phyloP scores from a whole-genome alignment of 30 jellyfish, hydroid and myxozoan genomes.

The Phacellophora camtschatica region DNA sequence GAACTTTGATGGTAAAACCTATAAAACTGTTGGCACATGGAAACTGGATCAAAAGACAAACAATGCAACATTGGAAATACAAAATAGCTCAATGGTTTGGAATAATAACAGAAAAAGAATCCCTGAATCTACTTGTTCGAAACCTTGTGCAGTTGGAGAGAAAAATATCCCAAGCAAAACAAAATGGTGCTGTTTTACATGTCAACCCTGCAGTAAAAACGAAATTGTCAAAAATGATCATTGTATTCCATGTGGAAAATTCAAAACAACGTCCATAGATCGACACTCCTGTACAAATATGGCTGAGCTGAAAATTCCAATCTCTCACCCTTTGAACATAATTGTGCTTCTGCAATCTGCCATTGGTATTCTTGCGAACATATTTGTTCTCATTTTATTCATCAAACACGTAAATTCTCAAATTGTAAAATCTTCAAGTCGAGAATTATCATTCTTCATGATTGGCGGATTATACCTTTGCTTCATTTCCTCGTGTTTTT shows the following conservation, averaged over 20 bases:
- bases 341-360: constrained; percentile 10
- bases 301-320: neutral
- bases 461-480: constrained; percentile 46
- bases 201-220: constrained; percentile 27
- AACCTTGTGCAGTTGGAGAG: constrained; percentile 39
- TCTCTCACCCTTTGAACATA: neutral
- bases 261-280: neutral
- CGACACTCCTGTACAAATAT: neutral
- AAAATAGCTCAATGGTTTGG: neutral
- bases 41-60: neutral
- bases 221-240: constrained; percentile 35
- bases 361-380: constrained; percentile 22
- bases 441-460: constrained; percentile 58
- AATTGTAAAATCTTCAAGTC: constrained; percentile 58
- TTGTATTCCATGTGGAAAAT: constrained; percentile 16
- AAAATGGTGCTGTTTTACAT: constrained; percentile 51
- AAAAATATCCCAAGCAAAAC: neutral
- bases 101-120: neutral
- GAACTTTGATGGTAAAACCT: constrained; percentile 21
- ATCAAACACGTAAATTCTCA: constrained; percentile 18
- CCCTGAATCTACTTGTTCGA: constrained; percentile 40
- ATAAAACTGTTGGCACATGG: constrained; percentile 21
- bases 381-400: constrained; percentile 2
- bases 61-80: neutral
- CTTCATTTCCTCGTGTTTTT: constrained; percentile 46